phyloP scores from a whole-genome alignment of 2,797 vertebrate genomes.

The Fistularia tabacaria region DNA sequence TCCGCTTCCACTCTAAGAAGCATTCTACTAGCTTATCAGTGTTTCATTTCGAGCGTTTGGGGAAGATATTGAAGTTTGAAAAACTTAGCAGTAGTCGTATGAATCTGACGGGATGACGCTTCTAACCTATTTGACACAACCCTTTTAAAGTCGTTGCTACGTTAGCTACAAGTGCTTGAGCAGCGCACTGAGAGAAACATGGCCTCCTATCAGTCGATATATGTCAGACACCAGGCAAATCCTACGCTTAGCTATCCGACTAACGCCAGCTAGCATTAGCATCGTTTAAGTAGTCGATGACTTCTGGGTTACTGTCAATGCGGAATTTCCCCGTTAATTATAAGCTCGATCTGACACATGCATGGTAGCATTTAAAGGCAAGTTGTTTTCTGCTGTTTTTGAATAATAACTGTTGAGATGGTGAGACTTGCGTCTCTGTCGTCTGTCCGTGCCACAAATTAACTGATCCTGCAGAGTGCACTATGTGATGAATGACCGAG shows the following conservation, averaged over 20 bases:
- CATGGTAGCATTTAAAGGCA: not conserved
- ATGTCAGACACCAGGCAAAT: slow-evolving; percentile 47
- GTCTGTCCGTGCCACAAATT: not conserved
- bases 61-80: slow-evolving; percentile 4
- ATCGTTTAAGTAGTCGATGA: slow-evolving; percentile 13
- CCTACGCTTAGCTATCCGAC: slow-evolving; percentile 50
- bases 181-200: slow-evolving; percentile 31
- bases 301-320: slow-evolving; percentile 4
- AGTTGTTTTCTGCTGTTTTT: not conserved
- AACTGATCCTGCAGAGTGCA: not conserved
- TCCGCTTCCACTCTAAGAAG: slow-evolving; percentile 35
- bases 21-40: slow-evolving; percentile 12
- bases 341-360: not conserved
- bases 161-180: slow-evolving; percentile 14
- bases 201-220: slow-evolving; percentile 59
- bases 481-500: too few relatives aligned
- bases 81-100: slow-evolving; percentile 3
- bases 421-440: too few relatives aligned
- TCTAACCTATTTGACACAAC: not conserved
- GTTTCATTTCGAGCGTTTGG: slow-evolving; percentile 9
- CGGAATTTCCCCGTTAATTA: not conserved
- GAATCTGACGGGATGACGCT: not conserved
- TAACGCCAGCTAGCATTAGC: slow-evolving; percentile 44
- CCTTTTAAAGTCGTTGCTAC: slow-evolving; percentile 4
- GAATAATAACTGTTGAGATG: too few relatives aligned